Evolutionary conservation across 2,797 vertebrate species (phyloP).

Genomic region (Acestrorhynchus altus): DNA sequence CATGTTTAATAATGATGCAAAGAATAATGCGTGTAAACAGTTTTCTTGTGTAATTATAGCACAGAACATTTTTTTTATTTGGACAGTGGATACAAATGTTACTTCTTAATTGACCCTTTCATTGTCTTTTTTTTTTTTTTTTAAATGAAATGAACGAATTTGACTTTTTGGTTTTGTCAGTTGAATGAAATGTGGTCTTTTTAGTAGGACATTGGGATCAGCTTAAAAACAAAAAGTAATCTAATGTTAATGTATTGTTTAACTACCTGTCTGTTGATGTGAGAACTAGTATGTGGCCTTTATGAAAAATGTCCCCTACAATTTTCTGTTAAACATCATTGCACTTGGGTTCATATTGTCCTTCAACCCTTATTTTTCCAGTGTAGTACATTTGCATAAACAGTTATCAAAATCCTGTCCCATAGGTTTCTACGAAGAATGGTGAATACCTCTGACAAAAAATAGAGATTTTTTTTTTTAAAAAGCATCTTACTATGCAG

Average conservation of each 20-base stretch:
- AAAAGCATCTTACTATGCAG: conserved; percentile 44
- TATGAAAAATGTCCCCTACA: background rate
- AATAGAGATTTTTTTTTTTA: no score
- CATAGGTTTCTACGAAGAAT: no score
- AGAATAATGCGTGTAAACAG: background rate
- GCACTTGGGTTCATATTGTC: background rate
- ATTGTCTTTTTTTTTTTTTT: background rate
- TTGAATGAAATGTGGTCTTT: conserved; percentile 15
- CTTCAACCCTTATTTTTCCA: background rate
- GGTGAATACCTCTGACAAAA: no score
- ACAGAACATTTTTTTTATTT: background rate
- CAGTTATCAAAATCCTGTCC: background rate
- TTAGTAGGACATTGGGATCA: conserved; percentile 3
- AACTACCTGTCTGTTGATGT: conserved; percentile 35
- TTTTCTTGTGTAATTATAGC: background rate
- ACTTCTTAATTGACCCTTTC: background rate
- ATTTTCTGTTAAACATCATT: background rate
- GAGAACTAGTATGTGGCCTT: conserved; percentile 15
- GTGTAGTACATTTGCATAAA: background rate
- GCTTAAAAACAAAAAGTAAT: conserved; percentile 2
- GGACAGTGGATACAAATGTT: background rate
- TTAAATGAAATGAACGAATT: background rate
- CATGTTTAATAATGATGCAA: background rate
- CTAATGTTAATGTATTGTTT: conserved; percentile 44
- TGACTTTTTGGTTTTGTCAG: background rate